Evolutionary conservation across 1,140 invertebrate genomes (phyloP).

Genomic region (Diprion similis): DNA sequence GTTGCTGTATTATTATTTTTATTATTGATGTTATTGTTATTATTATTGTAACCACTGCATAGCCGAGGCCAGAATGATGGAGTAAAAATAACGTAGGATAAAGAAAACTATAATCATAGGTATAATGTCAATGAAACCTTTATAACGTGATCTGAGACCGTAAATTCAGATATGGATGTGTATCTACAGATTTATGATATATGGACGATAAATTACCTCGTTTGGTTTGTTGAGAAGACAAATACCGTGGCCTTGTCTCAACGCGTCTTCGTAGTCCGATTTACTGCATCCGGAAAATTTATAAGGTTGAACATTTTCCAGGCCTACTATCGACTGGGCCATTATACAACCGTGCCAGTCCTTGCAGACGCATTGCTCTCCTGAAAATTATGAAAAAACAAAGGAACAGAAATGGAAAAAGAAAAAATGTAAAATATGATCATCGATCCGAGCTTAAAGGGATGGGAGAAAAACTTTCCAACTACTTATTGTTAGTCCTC

Average conservation of each 20-base stretch:
- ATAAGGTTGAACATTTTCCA: slow-evolving; percentile 91
- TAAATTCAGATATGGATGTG: too few species aligned
- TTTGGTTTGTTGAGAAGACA: slow-evolving; percentile 93
- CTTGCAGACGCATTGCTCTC: slow-evolving; percentile 80
- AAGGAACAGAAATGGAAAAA: neutral
- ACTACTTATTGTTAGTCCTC: neutral
- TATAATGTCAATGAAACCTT: too few species aligned
- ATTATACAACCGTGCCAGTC: slow-evolving; percentile 97
- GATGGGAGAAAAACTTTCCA: neutral
- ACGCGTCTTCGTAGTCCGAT: slow-evolving; percentile 82
- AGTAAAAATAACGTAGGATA: too few species aligned
- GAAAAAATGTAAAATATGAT: neutral
- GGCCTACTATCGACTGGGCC: slow-evolving; percentile 89
- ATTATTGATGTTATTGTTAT: too few species aligned
- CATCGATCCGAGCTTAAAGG: neutral
- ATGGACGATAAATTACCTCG: slow-evolving; percentile 67
- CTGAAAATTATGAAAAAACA: slow-evolving; percentile 46
- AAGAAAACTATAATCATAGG: too few species aligned
- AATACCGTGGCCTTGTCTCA: slow-evolving; percentile 80
- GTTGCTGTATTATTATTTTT: slow-evolving; percentile 1
- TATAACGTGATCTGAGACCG: too few species aligned
- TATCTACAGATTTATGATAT: neutral
- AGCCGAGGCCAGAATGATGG: too few species aligned
- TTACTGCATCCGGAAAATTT: slow-evolving; percentile 91
- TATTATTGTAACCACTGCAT: too few species aligned